Evolutionary conservation across 2,888 invertebrate species (phyloP).

Genomic region (Tethea ocularis): DNA sequence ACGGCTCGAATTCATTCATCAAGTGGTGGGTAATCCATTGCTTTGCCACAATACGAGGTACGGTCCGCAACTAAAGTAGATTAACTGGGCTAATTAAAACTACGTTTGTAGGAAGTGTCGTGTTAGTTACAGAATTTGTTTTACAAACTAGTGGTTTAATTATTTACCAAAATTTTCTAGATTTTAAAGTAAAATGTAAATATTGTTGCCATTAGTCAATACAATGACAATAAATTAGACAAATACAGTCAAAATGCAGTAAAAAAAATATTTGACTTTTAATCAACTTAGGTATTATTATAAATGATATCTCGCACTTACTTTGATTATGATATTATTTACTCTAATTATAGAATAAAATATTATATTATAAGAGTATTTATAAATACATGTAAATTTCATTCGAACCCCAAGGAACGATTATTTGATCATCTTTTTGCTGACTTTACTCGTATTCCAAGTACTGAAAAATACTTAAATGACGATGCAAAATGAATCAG

Average conservation of each 20-base stretch:
- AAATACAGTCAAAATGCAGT: too few relatives aligned
- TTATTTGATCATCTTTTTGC: neutral
- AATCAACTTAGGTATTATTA: too few relatives aligned
- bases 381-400: too few relatives aligned
- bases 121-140: neutral
- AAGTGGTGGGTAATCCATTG: constrained; percentile 44
- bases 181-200: too few relatives aligned
- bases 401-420: too few relatives aligned
- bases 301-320: too few relatives aligned
- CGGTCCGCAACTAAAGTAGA: constrained; percentile 28
- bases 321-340: too few relatives aligned
- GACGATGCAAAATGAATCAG: neutral
- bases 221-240: too few relatives aligned
- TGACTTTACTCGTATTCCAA: neutral
- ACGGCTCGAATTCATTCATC: constrained; percentile 46
- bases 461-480: neutral
- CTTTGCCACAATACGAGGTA: constrained; percentile 35
- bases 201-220: neutral
- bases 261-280: too few relatives aligned
- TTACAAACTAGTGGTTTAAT: neutral
- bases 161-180: neutral
- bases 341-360: too few relatives aligned
- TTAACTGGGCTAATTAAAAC: constrained; percentile 21
- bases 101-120: neutral
- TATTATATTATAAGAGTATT: too few relatives aligned